Evolutionary conservation across 2,113 vertebrate genomes (phyloP).

Genomic region (Triplophysa siluroides): DNA sequence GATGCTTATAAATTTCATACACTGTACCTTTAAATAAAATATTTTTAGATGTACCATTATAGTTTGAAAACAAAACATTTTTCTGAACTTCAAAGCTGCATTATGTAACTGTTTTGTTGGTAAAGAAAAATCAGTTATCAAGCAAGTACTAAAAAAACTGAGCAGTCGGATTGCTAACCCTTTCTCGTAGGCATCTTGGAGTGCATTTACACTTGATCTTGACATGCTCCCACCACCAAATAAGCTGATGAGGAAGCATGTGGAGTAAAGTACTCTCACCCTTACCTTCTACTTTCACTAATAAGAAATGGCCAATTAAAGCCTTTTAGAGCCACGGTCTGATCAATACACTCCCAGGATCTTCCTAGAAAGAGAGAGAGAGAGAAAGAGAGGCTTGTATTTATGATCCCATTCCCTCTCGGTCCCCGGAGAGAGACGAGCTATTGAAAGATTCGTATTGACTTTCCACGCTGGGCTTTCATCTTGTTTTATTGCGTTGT

Average conservation of each 20-base stretch:
- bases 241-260: not conserved
- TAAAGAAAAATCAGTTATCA: no score
- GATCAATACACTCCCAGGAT: constrained; percentile 44
- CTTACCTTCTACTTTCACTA: constrained; percentile 33
- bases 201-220: no score
- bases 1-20: no score
- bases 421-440: constrained; percentile 45
- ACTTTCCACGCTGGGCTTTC: constrained; percentile 57
- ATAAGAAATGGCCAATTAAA: constrained; percentile 53
- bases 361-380: constrained; percentile 16
- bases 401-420: constrained; percentile 59
- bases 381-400: constrained; percentile 42
- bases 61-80: no score
- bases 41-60: no score
- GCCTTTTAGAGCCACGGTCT: constrained; percentile 43
- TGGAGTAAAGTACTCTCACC: not conserved
- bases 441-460: constrained; percentile 57
- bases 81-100: no score
- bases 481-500: constrained; percentile 60
- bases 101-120: no score
- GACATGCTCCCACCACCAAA: no score
- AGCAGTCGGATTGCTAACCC: no score
- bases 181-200: no score
- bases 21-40: no score
- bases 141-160: no score